Base-by-base conservation (phyloP, 2,888 invertebrate genomes). In the Catocala sponsa region DNA sequence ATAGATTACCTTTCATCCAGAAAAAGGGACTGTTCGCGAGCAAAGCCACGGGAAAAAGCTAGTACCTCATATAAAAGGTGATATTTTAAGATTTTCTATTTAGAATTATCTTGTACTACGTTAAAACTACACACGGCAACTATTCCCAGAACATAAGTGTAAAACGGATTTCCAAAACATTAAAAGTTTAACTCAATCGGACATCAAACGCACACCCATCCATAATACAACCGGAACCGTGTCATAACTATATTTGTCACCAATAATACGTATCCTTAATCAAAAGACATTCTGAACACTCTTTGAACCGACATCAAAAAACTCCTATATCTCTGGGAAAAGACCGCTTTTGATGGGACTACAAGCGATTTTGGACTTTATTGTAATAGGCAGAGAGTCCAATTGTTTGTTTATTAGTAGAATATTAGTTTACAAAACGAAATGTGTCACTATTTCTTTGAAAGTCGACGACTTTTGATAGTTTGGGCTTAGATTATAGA, bases 391-490 rank as follows among this genome's bases (percentile, higher is more conserved):
- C 4, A 9, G 33, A 58, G 1, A 42, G 63, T 58, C 10, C 2
- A 9, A 50, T 42, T 1, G 32, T 46, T 25, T 35, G 7, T 6
- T 5, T 5, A n/a, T 10, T 13, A 25, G 7, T 13, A 0, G 46
- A 51, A 61, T 56, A 61, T 64, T 54, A 49, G 71, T 55, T 72
- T 59, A 68, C 63, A 62, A 68, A 74, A 78, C 66, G 64, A 61
- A 60, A 63, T 71, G 59, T 71, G 59, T 66, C 58, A 69, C 64
- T 73, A 68, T 74, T 73, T 69, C 72, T 77, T 76, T 70, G 78
- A 72, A 76, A 80, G 73, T 60, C 76, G 79, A 79, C 76, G 77
- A 79, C 61, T 60, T 71, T 68, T 69, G 72, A 70, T 72, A 53
- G 54, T 63, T 64, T 48, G 35, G 52, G 48, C 66, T 63, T 38